phyloP scores from a whole-genome alignment of 2,888 invertebrate species.

The Catonia carolina region DNA sequence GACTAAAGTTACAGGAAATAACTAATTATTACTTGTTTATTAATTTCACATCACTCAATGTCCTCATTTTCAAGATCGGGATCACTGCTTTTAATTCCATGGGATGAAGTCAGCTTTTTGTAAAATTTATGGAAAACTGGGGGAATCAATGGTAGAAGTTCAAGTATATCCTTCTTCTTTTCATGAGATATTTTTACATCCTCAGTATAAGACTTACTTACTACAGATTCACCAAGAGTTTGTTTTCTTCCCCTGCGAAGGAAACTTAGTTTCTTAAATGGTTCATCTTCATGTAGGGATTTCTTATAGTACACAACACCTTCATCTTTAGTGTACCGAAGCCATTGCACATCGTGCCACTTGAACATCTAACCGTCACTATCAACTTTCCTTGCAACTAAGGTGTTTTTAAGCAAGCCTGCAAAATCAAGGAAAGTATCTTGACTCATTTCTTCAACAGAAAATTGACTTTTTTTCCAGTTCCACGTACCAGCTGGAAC shows the following conservation, averaged over 20 bases:
- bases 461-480: conserved; percentile 2
- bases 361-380: conserved; percentile 1
- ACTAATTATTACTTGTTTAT: too few relatives aligned
- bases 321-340: background rate
- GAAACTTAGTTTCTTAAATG: background rate
- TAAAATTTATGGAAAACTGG: conserved; percentile 8
- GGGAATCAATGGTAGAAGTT: conserved; percentile 5
- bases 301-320: background rate
- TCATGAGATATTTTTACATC: background rate
- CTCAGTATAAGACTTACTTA: conserved; percentile 1
- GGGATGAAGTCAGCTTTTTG: conserved; percentile 1
- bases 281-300: background rate
- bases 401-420: conserved; percentile 8
- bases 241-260: background rate
- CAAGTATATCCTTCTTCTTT: conserved; percentile 12
- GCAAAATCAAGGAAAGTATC: conserved; percentile 26
- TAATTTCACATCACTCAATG: conserved; percentile 4
- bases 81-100: conserved; percentile 4
- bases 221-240: background rate
- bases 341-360: background rate
- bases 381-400: conserved; percentile 4
- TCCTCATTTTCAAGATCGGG: conserved; percentile 11
- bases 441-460: conserved; percentile 27
- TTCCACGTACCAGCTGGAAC: background rate
- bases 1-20: too few relatives aligned